Evolutionary conservation across 2,888 invertebrate species (phyloP).

Genomic region (Xanthorhoe spadicearia): DNA sequence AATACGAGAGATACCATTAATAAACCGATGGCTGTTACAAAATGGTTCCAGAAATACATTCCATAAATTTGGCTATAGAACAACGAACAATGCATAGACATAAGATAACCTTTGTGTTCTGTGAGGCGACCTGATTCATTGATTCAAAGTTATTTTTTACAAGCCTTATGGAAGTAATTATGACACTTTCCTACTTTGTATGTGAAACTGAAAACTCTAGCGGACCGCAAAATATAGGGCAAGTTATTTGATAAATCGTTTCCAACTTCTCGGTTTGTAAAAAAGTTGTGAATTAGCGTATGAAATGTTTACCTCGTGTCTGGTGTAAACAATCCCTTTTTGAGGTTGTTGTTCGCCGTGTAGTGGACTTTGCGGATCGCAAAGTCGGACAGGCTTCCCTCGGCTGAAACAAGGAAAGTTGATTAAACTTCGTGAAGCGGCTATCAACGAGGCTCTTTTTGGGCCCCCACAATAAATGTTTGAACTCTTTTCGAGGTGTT

Average conservation of each 20-base stretch:
- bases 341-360: slow-evolving; percentile 88
- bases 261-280: not conserved
- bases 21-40: not conserved
- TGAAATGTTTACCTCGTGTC: slow-evolving; percentile 84
- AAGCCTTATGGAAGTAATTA: not conserved
- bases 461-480: slow-evolving; percentile 18
- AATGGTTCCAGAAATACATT: not conserved
- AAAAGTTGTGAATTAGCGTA: slow-evolving; percentile 3
- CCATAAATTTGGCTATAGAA: slow-evolving; percentile 2
- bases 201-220: not conserved
- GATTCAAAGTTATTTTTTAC: not conserved
- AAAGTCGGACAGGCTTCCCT: slow-evolving; percentile 95
- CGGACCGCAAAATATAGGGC: not conserved
- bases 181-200: not conserved
- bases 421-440: slow-evolving; percentile 36
- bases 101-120: slow-evolving; percentile 17
- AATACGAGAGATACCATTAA: not conserved
- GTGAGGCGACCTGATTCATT: slow-evolving; percentile 16
- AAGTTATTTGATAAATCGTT: not conserved
- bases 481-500: slow-evolving; percentile 14
- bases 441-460: slow-evolving; percentile 24
- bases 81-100: slow-evolving; percentile 16
- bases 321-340: slow-evolving; percentile 90
- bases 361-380: slow-evolving; percentile 91
- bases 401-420: slow-evolving; percentile 88